phyloP scores from a whole-genome alignment of 2,797 vertebrate species.

The Acropternis orthonyx region DNA sequence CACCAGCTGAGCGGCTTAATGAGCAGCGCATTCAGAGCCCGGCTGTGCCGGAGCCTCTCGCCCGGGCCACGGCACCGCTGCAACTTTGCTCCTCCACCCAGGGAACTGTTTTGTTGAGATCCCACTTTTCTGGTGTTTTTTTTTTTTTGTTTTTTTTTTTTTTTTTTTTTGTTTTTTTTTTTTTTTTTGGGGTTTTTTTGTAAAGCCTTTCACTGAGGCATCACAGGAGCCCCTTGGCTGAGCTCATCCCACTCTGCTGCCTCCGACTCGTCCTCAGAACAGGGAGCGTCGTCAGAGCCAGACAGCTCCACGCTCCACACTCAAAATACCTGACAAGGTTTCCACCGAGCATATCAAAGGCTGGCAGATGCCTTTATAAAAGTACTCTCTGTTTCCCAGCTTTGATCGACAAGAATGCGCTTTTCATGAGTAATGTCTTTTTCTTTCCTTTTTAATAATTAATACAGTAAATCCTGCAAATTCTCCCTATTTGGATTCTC shows the following conservation, averaged over 20 bases:
- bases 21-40: not conserved
- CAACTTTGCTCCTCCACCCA: not conserved
- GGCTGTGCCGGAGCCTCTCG: not conserved
- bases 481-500: not conserved
- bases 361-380: not conserved
- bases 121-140: not conserved
- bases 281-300: not conserved
- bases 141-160: too few relatives aligned
- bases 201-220: not conserved
- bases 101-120: not conserved
- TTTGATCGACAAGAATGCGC: not conserved
- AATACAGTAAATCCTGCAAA: not conserved
- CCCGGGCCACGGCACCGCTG: not conserved
- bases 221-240: not conserved
- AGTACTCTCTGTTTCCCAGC: not conserved
- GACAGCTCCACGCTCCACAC: not conserved
- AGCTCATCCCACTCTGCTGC: not conserved
- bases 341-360: not conserved
- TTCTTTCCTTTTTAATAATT: not conserved
- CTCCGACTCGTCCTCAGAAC: rapidly evolving
- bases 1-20: not conserved
- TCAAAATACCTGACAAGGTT: not conserved
- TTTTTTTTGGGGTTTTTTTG: not conserved
- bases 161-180: too few relatives aligned
- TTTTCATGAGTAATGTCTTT: not conserved